Percentiles rank a stretch among this genome's conserved stretches.
These are phyloP conservation scores for Chouioia cunea DNA, from an alignment of 2,888 invertebrate genomes.

Conservation along the genomic window DNA sequence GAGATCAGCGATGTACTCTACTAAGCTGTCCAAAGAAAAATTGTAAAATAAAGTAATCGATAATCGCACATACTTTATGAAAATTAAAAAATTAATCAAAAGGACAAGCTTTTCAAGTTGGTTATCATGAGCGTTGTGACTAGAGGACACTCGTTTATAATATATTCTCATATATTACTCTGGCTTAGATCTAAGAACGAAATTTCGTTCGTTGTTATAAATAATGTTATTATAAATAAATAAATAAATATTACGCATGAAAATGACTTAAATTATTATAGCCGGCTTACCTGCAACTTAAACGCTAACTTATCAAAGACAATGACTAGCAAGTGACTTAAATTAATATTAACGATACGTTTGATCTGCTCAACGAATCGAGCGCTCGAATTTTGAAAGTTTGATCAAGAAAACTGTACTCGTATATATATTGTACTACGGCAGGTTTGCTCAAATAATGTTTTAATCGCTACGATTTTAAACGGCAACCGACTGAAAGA, in stretches of 20 bases:
- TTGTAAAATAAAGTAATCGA: not conserved
- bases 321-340: slow-evolving; percentile 27
- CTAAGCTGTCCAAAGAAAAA: slow-evolving; percentile 36
- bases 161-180: slow-evolving; percentile 54
- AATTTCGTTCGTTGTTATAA: slow-evolving; percentile 26
- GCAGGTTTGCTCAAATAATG: slow-evolving; percentile 30
- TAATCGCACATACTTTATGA: not conserved
- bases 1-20: slow-evolving; percentile 45
- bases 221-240: slow-evolving; percentile 7
- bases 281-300: slow-evolving; percentile 42
- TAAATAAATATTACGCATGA: not conserved
- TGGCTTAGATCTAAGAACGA: slow-evolving; percentile 46
- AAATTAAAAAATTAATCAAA: slow-evolving; percentile 6
- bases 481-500: not conserved
- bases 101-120: slow-evolving; percentile 56
- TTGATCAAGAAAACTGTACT: not conserved
- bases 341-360: slow-evolving; percentile 11
- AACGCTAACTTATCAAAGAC: slow-evolving; percentile 11
- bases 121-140: slow-evolving; percentile 58
- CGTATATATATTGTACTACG: not conserved
- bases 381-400: no score
- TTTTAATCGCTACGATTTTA: slow-evolving; percentile 5
- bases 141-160: slow-evolving; percentile 57
- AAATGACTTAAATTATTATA: slow-evolving; percentile 24
- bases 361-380: no score